Percentiles rank a stretch among this genome's conserved stretches.
phyloP scores from a whole-genome alignment of 35 echinoderm and acorn worm genomes.

The Heliocidaris tuberculata region DNA sequence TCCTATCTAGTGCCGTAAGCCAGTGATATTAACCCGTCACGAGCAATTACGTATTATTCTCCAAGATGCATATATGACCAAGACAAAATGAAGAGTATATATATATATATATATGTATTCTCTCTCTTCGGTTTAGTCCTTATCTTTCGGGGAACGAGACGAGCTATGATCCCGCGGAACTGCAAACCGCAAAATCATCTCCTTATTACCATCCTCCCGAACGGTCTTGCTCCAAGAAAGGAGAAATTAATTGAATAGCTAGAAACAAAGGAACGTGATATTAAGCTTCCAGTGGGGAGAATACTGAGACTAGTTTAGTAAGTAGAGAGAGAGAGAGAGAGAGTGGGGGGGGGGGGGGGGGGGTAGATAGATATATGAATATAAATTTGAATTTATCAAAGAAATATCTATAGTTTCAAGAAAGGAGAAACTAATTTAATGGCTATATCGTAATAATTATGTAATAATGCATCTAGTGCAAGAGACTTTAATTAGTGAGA shows the following conservation, averaged over 20 bases:
- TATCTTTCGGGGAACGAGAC: background rate
- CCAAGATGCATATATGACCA: background rate
- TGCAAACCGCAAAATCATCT: constrained; percentile 10
- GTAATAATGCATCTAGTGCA: no score
- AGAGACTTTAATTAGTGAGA: background rate
- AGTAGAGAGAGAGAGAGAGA: no score
- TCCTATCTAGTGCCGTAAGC: background rate
- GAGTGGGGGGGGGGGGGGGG: no score
- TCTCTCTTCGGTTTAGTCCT: background rate
- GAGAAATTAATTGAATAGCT: background rate
- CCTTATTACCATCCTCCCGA: background rate
- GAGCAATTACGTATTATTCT: background rate
- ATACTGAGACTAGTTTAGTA: no score
- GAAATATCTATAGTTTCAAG: no score
- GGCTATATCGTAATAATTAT: no score
- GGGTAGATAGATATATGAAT: no score
- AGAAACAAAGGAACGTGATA: background rate
- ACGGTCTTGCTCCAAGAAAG: background rate
- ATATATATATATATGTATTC: background rate
- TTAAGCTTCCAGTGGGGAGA: background rate
- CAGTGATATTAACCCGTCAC: background rate
- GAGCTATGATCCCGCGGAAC: background rate
- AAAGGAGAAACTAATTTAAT: no score
- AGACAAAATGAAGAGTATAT: background rate
- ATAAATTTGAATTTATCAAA: no score